Evolutionary conservation across 2,888 invertebrate species (phyloP), one percentile per base, ranked within the genome.

Genomic region (Noctua comes): DNA sequence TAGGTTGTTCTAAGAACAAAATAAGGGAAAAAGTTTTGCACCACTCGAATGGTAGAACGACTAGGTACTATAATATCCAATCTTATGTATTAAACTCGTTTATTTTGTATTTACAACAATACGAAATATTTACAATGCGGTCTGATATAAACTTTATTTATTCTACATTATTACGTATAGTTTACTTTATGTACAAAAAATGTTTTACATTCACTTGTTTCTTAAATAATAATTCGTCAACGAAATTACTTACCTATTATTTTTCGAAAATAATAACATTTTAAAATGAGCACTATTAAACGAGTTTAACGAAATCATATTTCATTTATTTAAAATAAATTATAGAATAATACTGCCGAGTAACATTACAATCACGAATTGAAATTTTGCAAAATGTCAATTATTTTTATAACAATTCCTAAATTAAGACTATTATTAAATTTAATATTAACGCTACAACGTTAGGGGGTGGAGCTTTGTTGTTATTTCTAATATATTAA

Each of bases 1-100:
- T 90, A 91, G 89, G 91, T 91, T 91, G 96, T 96, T 96, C 96
- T 96, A 96, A 90, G 96, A 96, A 96, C 96, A 90, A 89, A 94
- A 92, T 73, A 84, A 84, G 18, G 62, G 76, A 91, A 92, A 91
- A 88, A 91, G 87, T 94, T 94, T 93, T 94, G 92, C 93, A 95
- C 95, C 95, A 94, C 93, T 82, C 87, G 68, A 92, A 89, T 93
- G 94, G 94, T 95, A 90, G 91, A 92, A 92, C 89, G 86, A 89
- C 92, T 93, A 93, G 86, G 85, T 78, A 77, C 82, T 82, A 80
- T 84, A 79, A 79, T 89, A 88, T 81, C 77, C 80, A 87, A 89
- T 80, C 89, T 89, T 89, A 91, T 87, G 83, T 82, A 84, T 87
- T 88, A 86, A 89, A 88, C 89, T 90, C 88, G 89, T 91, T 92